Conservation (phyloP, 2,113 vertebrate species). For the Cettia cetti region DNA sequence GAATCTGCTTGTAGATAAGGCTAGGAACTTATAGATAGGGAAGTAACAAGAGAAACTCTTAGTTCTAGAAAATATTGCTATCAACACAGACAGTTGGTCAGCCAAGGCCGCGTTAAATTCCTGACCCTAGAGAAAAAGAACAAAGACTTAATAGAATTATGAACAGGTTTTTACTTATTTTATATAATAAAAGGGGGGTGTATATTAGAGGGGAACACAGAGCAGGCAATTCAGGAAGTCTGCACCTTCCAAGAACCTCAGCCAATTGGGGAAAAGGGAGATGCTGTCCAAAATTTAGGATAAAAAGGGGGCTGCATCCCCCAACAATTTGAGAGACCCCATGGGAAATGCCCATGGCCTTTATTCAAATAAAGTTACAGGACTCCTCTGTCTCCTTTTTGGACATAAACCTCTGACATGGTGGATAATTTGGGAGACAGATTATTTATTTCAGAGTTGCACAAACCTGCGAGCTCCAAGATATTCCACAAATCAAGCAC, state of each 20-base stretch:
- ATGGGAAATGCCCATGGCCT: not conserved
- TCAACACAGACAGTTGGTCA: not conserved
- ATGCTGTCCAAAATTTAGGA: not conserved
- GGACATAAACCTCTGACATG: not conserved
- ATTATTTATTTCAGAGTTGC: not conserved
- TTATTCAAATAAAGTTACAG: not conserved
- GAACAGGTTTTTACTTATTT: not conserved
- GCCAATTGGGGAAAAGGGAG: not conserved
- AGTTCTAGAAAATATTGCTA: not conserved
- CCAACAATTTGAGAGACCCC: not conserved
- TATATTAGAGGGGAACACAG: not conserved
- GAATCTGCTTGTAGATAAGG: not conserved
- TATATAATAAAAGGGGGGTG: not conserved
- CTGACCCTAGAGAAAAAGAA: not conserved
- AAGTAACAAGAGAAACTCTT: not conserved
- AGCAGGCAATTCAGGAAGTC: accelerated
- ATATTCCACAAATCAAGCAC: not conserved
- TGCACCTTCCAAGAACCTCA: not conserved
- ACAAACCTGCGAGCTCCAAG: not conserved
- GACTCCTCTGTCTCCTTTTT: not conserved
- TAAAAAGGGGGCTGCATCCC: not conserved
- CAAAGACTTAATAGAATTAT: not conserved
- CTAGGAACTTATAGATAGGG: not conserved
- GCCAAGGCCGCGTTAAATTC: not conserved
- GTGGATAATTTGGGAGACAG: not conserved